A percentile compares a stretch with the other conserved stretches of the same genome.
Conservation (phyloP, 2,797 vertebrate genomes). For the Pitangus sulphuratus region DNA sequence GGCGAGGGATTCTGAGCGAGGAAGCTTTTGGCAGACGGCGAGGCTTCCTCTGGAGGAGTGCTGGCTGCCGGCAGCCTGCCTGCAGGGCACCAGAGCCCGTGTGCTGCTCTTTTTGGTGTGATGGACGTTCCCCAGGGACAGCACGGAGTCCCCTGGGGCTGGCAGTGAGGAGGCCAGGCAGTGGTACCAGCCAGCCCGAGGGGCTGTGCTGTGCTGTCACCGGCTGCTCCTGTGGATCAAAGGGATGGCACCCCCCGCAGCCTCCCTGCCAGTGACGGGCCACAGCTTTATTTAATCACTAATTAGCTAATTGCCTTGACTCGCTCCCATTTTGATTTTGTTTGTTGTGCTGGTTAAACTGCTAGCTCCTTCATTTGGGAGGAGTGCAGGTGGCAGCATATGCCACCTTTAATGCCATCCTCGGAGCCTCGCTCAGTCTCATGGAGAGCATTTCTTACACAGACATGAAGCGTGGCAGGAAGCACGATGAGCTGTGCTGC, state of each 20-base stretch:
- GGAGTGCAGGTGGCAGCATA: not conserved
- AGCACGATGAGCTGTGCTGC: accelerated
- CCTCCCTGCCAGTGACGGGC: not conserved
- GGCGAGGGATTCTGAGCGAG: not conserved
- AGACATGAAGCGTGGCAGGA: accelerated
- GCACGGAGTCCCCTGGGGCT: not conserved
- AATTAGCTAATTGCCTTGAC: conserved; percentile 5
- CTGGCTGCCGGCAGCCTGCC: not conserved
- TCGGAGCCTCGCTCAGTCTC: accelerated
- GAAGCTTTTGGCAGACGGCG: not conserved
- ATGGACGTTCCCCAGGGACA: not conserved
- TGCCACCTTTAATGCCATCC: not conserved
- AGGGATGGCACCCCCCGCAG: not conserved
- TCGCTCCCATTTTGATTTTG: not conserved
- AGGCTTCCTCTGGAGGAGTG: not conserved
- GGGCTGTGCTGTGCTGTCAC: not conserved
- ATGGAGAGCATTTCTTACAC: accelerated
- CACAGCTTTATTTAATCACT: conserved; percentile 23
- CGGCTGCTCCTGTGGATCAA: not conserved
- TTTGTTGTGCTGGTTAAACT: not conserved
- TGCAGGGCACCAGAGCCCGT: accelerated
- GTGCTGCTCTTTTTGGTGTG: not conserved
- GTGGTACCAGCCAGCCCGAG: not conserved
- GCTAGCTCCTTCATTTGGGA: not conserved
- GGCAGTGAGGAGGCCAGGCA: accelerated